Conservation (phyloP, 2,113 vertebrate species). For the Actinemys pallida region DNA sequence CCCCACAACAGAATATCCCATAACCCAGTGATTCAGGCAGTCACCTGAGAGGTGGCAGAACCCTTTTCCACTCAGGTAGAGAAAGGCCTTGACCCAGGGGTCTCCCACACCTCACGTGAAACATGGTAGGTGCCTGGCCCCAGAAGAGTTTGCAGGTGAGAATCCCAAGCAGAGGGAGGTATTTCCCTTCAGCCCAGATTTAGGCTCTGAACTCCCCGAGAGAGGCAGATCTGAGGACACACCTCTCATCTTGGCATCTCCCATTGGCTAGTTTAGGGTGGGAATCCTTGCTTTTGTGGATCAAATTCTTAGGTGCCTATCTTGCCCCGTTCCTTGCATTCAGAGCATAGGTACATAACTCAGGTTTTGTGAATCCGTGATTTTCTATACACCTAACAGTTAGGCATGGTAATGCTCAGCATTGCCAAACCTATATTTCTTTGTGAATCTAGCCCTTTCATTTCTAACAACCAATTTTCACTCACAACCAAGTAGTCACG, state of each 20-base stretch:
- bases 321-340: neutral
- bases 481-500: rapidly evolving
- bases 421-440: neutral
- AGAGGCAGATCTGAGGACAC: neutral
- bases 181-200: neutral
- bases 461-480: neutral
- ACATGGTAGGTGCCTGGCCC: neutral
- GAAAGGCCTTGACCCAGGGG: neutral
- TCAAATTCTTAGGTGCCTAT: neutral
- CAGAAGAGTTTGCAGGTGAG: no score
- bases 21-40: neutral
- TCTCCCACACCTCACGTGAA: neutral
- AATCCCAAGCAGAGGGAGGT: no score
- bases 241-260: neutral
- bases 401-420: neutral
- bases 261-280: neutral
- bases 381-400: neutral
- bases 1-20: neutral
- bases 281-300: neutral
- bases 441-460: neutral
- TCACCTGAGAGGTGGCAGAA: neutral
- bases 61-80: neutral
- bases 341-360: neutral
- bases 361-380: neutral
- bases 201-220: neutral